Evolutionary conservation across 1,140 invertebrate species (phyloP), one percentile per base, ranked within the genome.

Genomic region (Drosophila takahashii): DNA sequence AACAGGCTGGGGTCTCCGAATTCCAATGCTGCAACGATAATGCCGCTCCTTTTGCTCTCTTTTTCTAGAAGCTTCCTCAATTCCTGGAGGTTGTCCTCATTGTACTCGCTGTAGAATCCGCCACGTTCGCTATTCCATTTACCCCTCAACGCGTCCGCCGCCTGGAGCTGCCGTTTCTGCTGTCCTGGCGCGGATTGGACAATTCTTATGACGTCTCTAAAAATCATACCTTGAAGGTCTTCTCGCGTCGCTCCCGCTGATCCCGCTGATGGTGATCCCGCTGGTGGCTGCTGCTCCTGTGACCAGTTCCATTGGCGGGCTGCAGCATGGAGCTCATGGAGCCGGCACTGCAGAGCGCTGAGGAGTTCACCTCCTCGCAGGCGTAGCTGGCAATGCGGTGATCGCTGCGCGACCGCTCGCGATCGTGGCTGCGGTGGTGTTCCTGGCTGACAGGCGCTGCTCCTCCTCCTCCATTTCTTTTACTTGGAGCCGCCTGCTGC

Each of bases 151-250:
- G 81, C 60, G 81, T 86, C 75, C 81, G 83, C 69, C 81, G 60
- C 60, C 75, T 42, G 75, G 64, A 72, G 67, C 59, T 61, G 57
- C 73, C 54, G 27, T 62, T 59, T 16, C 56, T 47, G 42, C 56
- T 64, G 64, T 73, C 67, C 64, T 80, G 80, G 81, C 77, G 79
- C 77, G 85, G 85, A 80, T 61, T 87, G 73, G 90, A 85, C 89
- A 91, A 92, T 91, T 92, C 91, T 92, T 92, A 92, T 92, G 91
- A 92, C 91, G 91, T 92, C 91, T 92, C 91, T 92, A 92, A 92
- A 92, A 92, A 92, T 92, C 91, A 92, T 92, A 92, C 91, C 89
- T 92, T 92, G 48, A 92, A 92, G 26, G 91, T 92, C 87, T 92
- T 92, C 69, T 92, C 91, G 18, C 91, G 91, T 42, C 91, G 89